A percentile compares a stretch with the other conserved stretches of the same genome.
phyloP scores from a whole-genome alignment of 1,140 invertebrate species.

The Ericerus pela region DNA sequence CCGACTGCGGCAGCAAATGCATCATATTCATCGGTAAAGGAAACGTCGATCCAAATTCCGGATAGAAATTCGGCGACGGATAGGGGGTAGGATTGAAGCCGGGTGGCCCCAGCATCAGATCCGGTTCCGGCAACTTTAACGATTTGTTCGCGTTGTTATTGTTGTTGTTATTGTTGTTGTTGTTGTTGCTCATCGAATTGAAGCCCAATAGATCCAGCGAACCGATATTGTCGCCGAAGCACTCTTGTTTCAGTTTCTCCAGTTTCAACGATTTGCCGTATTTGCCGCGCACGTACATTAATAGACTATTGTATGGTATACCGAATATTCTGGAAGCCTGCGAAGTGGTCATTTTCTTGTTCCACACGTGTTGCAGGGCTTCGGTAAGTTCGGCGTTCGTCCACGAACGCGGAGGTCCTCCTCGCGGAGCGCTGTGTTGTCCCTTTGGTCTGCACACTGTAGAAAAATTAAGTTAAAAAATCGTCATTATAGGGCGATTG shows the following conservation, averaged over 20 bases:
- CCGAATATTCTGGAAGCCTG: constrained; percentile 77
- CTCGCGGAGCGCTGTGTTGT: constrained; percentile 72
- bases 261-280: constrained; percentile 78
- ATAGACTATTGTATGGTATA: constrained; percentile 76
- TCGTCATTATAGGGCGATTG: not conserved
- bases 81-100: constrained; percentile 46
- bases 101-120: constrained; percentile 27
- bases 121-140: constrained; percentile 39
- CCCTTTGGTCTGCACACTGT: constrained; percentile 58
- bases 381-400: constrained; percentile 77
- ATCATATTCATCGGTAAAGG: constrained; percentile 70
- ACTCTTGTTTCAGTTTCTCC: constrained; percentile 71
- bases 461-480: constrained; percentile 17
- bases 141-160: constrained; percentile 49
- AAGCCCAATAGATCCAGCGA: constrained; percentile 51
- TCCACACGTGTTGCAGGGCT: constrained; percentile 78
- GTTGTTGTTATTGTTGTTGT: constrained; percentile 46
- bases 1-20: constrained; percentile 50
- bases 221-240: constrained; percentile 46
- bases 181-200: constrained; percentile 41
- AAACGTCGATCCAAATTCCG: constrained; percentile 58
- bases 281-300: constrained; percentile 85
- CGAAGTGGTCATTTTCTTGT: constrained; percentile 86
- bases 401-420: constrained; percentile 75
- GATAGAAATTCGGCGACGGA: constrained; percentile 47